Evolutionary conservation across 2,113 vertebrate genomes (phyloP).

Genomic region (Ramphastos sulfuratus): DNA sequence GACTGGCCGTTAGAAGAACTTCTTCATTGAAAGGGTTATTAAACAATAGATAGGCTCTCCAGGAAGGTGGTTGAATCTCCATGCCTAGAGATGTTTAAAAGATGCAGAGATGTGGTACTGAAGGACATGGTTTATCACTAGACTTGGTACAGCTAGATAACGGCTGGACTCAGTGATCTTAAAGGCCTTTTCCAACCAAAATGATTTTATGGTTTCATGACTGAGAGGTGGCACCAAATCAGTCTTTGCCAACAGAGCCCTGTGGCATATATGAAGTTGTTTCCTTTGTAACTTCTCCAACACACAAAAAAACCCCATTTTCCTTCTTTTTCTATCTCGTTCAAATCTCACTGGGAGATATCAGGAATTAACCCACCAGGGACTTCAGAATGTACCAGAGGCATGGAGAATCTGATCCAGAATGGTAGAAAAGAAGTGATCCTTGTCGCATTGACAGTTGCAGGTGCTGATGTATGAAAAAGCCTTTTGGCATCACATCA

Average conservation of each 20-base stretch:
- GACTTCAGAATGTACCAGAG: background rate
- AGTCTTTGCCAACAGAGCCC: background rate
- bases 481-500: background rate
- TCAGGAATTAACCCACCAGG: background rate
- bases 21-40: too few relatives aligned
- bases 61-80: too few relatives aligned
- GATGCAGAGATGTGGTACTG: too few relatives aligned
- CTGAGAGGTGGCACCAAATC: background rate
- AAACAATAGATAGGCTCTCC: too few relatives aligned
- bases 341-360: background rate
- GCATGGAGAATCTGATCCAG: background rate
- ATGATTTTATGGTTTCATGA: too few relatives aligned
- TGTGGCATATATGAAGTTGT: background rate
- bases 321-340: background rate
- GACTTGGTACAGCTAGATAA: too few relatives aligned
- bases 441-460: background rate
- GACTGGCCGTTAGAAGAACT: too few relatives aligned
- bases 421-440: background rate
- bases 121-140: too few relatives aligned
- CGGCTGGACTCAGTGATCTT: too few relatives aligned
- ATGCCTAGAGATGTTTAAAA: too few relatives aligned
- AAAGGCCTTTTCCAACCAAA: too few relatives aligned
- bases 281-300: background rate
- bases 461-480: background rate
- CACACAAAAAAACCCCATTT: rapidly evolving